Percentiles rank a stretch among this genome's conserved stretches.
Evolutionary conservation across 2,797 vertebrate genomes (phyloP).

Genomic region (Cyprinella venusta): DNA sequence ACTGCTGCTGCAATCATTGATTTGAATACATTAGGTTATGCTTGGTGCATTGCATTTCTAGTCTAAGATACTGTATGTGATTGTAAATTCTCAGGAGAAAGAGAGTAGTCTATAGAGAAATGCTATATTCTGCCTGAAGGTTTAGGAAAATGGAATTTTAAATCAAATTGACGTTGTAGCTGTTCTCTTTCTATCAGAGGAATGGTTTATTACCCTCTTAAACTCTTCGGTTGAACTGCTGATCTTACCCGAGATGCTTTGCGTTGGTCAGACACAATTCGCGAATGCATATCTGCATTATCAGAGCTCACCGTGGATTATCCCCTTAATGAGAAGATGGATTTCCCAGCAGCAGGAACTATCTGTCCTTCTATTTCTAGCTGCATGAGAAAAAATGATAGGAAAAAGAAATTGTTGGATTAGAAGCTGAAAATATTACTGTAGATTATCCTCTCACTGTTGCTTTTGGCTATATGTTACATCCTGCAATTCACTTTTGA

Average conservation of each 20-base stretch:
- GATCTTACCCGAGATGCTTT: slow-evolving; percentile 29
- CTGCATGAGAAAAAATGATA: slow-evolving; percentile 50
- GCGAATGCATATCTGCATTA: slow-evolving; percentile 39
- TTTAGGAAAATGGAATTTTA: slow-evolving; percentile 44
- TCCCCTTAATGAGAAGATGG: slow-evolving; percentile 51
- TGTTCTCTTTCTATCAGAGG: slow-evolving; percentile 7
- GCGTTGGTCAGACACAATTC: slow-evolving; percentile 42
- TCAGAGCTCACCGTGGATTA: slow-evolving; percentile 45
- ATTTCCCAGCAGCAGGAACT: slow-evolving; percentile 47
- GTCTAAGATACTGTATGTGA: slow-evolving; percentile 9
- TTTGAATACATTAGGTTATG: background rate
- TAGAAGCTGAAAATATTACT: slow-evolving; percentile 19
- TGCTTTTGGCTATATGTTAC: slow-evolving; percentile 10
- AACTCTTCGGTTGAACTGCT: slow-evolving; percentile 37
- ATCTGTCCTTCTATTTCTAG: slow-evolving; percentile 20
- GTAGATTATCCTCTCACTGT: slow-evolving; percentile 9
- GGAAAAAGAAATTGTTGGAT: slow-evolving; percentile 12
- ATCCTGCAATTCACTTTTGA: background rate
- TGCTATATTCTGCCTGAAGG: slow-evolving; percentile 18
- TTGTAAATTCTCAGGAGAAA: slow-evolving; percentile 2
- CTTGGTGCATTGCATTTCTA: background rate
- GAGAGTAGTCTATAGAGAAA: background rate
- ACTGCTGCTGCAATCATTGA: slow-evolving; percentile 1
- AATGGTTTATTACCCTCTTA: slow-evolving; percentile 54
- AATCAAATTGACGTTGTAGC: slow-evolving; percentile 49